phyloP scores from a whole-genome alignment of 2,888 invertebrate genomes.

The Ethmia dodecea region DNA sequence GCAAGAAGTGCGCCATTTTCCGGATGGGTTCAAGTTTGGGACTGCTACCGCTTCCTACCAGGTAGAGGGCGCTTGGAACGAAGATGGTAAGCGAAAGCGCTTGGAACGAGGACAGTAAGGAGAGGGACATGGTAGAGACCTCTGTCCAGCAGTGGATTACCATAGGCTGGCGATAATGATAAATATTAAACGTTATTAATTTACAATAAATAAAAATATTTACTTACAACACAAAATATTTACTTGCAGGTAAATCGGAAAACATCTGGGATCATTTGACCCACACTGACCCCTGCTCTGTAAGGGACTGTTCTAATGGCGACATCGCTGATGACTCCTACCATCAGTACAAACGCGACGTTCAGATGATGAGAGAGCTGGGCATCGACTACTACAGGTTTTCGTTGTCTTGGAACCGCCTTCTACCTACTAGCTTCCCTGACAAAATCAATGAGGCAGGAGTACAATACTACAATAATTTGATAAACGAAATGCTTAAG shows the following conservation, averaged over 20 bases:
- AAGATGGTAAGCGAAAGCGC: slow-evolving; percentile 26
- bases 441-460: slow-evolving; percentile 72
- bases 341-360: slow-evolving; percentile 75
- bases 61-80: slow-evolving; percentile 37
- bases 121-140: no score
- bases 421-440: slow-evolving; percentile 77
- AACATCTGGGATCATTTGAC: slow-evolving; percentile 81
- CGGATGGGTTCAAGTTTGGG: slow-evolving; percentile 28
- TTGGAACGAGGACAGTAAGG: no score
- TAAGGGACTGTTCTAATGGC: slow-evolving; percentile 71
- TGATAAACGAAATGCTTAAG: slow-evolving; percentile 75
- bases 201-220: no score
- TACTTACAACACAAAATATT: no score
- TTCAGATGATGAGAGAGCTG: slow-evolving; percentile 57
- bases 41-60: slow-evolving; percentile 35
- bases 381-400: slow-evolving; percentile 73
- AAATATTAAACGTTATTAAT: no score
- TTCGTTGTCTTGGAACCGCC: slow-evolving; percentile 80
- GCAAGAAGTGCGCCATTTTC: slow-evolving; percentile 20
- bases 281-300: slow-evolving; percentile 57
- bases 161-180: no score
- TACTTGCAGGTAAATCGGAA: slow-evolving; percentile 65
- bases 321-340: slow-evolving; percentile 79
- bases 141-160: no score
- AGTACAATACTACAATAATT: slow-evolving; percentile 40